Conservation (phyloP, 2,797 vertebrate genomes). For the Pipistrellus pipistrellus region DNA sequence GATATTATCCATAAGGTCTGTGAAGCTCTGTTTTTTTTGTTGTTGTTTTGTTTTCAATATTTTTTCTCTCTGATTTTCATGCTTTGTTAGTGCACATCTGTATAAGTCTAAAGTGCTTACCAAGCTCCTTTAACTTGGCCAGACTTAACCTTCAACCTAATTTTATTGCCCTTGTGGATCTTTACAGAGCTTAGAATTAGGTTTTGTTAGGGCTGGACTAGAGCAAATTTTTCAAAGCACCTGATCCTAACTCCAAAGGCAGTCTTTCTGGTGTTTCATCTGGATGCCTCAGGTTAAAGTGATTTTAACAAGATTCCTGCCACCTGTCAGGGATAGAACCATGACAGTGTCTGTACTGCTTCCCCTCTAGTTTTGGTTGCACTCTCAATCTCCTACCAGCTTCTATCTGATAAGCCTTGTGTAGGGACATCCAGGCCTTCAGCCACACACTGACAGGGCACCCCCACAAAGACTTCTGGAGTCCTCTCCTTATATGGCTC, state of each 20-base stretch:
- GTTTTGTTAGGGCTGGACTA: not conserved
- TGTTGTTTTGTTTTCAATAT: not conserved
- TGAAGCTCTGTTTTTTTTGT: not conserved
- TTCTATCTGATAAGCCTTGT: not conserved
- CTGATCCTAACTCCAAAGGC: not conserved
- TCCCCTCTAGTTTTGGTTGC: not conserved
- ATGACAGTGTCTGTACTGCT: not conserved
- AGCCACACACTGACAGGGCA: not conserved
- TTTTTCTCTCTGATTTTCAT: not conserved
- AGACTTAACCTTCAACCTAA: not conserved
- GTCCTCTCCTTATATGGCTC: not conserved
- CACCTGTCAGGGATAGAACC: not conserved
- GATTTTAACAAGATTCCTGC: accelerated
- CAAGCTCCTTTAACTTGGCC: not conserved
- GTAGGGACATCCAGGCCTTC: not conserved
- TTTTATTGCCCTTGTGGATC: not conserved
- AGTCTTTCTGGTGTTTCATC: not conserved
- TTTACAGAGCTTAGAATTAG: not conserved
- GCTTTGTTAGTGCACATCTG: not conserved
- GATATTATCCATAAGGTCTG: not conserved
- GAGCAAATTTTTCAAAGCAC: too few relatives aligned
- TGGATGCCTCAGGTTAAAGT: not conserved
- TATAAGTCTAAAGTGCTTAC: not conserved
- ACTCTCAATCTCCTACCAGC: not conserved
- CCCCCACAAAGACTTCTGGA: not conserved